Base-by-base conservation (phyloP, 2,888 invertebrate species). In the Cancer borealis region DNA sequence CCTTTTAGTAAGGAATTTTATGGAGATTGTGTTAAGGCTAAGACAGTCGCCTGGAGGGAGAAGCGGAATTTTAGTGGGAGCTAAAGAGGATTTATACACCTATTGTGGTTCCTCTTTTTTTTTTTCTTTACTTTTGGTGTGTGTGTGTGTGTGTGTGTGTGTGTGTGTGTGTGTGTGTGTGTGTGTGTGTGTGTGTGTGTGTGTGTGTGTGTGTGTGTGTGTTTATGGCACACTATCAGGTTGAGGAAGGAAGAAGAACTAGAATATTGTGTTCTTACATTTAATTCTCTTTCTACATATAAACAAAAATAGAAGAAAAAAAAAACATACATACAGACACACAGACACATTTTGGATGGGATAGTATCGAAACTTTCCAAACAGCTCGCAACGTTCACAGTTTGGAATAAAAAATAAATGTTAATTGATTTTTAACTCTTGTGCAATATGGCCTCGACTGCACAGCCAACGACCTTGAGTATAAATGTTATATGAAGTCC, bases 21-120 rank as follows among this genome's bases (percentile, higher is more conserved):
- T 79, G 79, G 79, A 30, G 79, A 26, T 79, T 79, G 79, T 79
- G 79, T 79, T 79, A 26, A 79, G 79, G 79, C 10, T 6, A 79
- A 30, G 79, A 79, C 79, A 79, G 79, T 79, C 79, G 79, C 79
- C 79, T 14, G 30, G 30, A 30, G 79, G 79, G 14, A 26, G 79
- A 79, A 79, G 79, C 30, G 79, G 30, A 26, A 30, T 79, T 79
- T 79, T 79, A 79, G 79, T 79, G 30, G 30, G 10, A 30, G 30
- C 30, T 79, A 79, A 79, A 79, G 79, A 30, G 79, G 79, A 79
- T 79, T 79, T 79, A 79, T 79, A 79, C 79, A 79, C 79, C 79
- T 79, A 12, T 30, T 79, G 30, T 26, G 73, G 26, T 26, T 26
- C 26, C 54, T 54, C 30, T 30, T 79, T 79, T 79, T 88, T 2